A percentile compares a stretch with the other conserved stretches of the same genome.
Evolutionary conservation across 35 echinoderm and acorn worm genomes (phyloP).

Genomic region (Ophiothrix spiculata): DNA sequence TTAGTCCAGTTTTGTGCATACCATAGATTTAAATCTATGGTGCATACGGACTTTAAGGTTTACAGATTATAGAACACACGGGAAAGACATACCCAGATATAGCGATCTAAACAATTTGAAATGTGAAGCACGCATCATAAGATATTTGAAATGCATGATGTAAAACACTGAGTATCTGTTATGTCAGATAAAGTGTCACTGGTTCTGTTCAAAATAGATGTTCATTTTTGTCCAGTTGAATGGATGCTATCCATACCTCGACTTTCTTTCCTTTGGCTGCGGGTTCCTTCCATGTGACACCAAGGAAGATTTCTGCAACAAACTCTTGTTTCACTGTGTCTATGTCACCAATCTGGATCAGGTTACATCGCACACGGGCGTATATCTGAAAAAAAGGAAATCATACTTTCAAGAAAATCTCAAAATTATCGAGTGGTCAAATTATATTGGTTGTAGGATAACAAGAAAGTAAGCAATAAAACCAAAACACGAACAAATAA

Average conservation of each 20-base stretch:
- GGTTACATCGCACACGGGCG: slow-evolving; percentile 70
- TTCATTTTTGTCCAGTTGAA: neutral
- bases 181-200: neutral
- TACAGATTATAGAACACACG: too few species aligned
- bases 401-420: neutral
- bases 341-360: slow-evolving; percentile 85
- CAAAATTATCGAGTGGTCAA: neutral
- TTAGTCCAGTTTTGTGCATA: too few species aligned
- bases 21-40: too few species aligned
- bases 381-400: slow-evolving; percentile 49
- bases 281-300: slow-evolving; percentile 84
- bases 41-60: too few species aligned
- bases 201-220: neutral
- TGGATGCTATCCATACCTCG: neutral
- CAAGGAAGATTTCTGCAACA: slow-evolving; percentile 64
- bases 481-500: too few species aligned
- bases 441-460: too few species aligned
- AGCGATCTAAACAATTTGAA: too few species aligned
- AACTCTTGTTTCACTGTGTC: slow-evolving; percentile 86
- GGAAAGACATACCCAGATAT: too few species aligned
- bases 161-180: neutral
- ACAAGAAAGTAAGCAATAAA: too few species aligned
- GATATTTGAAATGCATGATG: neutral
- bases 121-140: neutral
- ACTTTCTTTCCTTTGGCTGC: slow-evolving; percentile 46